Conservation (phyloP, 1,140 invertebrate genomes). For the Dysdera silvatica region DNA sequence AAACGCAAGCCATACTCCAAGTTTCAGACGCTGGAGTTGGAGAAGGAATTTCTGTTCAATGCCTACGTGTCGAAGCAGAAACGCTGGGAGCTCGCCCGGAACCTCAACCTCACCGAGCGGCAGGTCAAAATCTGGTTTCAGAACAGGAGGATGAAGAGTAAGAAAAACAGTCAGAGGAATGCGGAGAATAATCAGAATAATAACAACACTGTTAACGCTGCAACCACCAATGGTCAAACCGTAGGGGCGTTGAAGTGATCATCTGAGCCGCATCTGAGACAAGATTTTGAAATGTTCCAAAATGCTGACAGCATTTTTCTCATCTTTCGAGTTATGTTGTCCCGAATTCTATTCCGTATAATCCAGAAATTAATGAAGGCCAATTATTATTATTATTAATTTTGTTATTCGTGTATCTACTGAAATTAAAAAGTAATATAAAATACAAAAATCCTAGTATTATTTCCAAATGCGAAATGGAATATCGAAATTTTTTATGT, state of each 20-base stretch:
- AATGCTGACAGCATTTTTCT: too few species aligned
- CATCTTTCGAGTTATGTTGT: too few species aligned
- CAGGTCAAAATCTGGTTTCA: constrained; percentile 95
- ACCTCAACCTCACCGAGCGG: constrained; percentile 83
- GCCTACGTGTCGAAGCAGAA: constrained; percentile 96
- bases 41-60: constrained; percentile 94
- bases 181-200: constrained; percentile 32
- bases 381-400: too few species aligned
- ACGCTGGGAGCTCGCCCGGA: constrained; percentile 88
- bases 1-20: constrained; percentile 96
- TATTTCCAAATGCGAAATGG: too few species aligned
- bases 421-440: too few species aligned
- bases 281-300: too few species aligned
- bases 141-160: constrained; percentile 98
- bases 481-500: too few species aligned
- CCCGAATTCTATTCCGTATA: too few species aligned
- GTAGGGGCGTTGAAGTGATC: constrained; percentile 16
- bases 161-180: constrained; percentile 89
- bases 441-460: too few species aligned
- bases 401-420: too few species aligned
- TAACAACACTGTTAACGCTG: constrained; percentile 23
- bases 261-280: neutral
- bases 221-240: constrained; percentile 20
- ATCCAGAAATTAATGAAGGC: too few species aligned
- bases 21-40: constrained; percentile 89